Base-by-base conservation (phyloP, 2,113 vertebrate species). In the Pteropus alecto region DNA sequence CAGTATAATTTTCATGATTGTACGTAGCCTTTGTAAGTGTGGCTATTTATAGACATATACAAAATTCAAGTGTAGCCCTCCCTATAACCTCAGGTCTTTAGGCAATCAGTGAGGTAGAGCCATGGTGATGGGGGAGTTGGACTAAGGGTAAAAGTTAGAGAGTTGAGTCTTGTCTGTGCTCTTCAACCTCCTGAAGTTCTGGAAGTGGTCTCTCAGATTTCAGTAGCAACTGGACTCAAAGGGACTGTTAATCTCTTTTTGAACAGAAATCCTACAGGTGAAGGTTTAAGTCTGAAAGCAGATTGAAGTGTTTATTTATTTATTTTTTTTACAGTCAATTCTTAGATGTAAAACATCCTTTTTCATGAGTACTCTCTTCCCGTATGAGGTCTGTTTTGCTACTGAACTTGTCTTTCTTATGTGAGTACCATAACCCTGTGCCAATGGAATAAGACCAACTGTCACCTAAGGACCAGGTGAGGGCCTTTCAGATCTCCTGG, bases 251-350 rank as follows among this genome's bases (percentile, higher is more conserved):
- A 46, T 81, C 19, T 33, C 28, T 61, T 56, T 97, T 89, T 86
- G 41, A 94, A 84, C 18, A 88, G 38, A 95, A 63, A 38, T 87
- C 30, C n/a, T 54, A 9, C 22, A 86, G 76, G 41, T 21, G 68
- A 93, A 83, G 10, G 38, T 95, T 74, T 83, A 82, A 94, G 54
- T 74, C 33, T 96, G 74, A 94, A 90, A 77, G 78, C 48, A 90
- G 54, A 54, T 24, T 87, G n/a, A 67, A 90, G 14, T 51, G 46
- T 56, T 93, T 26, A 73, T 19, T 26, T 48, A 38, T 38, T 38
- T 88, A 63, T 76, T 95, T 61, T 14, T 85, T 87, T 94, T 56
- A 19, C 8, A 60, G 35, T 71, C 38, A 65, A 3, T 93, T 89
- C 48, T 95, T 95, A 84, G 56, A 82, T 58, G n/a, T 74, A 51